Evolutionary conservation across 2,888 invertebrate genomes (phyloP).

Genomic region (Tetranychus piercei): DNA sequence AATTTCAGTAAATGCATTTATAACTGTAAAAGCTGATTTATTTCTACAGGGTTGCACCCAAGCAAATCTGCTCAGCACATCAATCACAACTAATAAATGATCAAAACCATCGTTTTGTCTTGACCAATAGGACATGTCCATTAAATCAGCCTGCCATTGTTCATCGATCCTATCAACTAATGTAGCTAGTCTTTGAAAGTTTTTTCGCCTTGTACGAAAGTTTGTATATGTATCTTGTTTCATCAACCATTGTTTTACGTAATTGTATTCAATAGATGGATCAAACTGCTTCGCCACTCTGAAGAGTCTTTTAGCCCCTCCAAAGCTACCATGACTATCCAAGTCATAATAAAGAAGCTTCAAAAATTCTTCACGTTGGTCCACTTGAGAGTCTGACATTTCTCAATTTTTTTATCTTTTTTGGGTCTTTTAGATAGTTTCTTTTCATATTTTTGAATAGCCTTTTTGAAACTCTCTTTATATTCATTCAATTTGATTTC

Average conservation of each 20-base stretch:
- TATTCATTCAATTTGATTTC: too few species aligned
- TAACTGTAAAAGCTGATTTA: conserved; percentile 22
- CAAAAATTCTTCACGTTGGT: too few species aligned
- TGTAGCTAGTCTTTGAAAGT: neutral
- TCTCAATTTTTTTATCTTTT: too few species aligned
- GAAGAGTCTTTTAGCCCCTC: neutral
- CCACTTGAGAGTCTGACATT: too few species aligned
- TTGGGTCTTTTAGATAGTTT: too few species aligned
- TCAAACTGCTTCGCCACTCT: neutral
- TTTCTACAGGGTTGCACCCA: conserved; percentile 25
- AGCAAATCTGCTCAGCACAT: conserved; percentile 26
- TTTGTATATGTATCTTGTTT: neutral
- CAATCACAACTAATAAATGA: conserved; percentile 25
- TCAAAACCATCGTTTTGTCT: conserved; percentile 24
- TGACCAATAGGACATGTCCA: conserved; percentile 19
- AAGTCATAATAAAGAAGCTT: neutral
- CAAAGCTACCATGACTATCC: neutral
- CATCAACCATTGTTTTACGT: neutral
- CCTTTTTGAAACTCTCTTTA: too few species aligned
- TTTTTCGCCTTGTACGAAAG: neutral
- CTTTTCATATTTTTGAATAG: too few species aligned
- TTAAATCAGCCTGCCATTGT: conserved; percentile 26
- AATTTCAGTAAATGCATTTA: neutral
- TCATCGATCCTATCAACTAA: conserved; percentile 25
- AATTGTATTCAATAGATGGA: neutral